Evolutionary conservation across 2,797 vertebrate species (phyloP), one percentile per base, ranked within the genome.

Genomic region (Bradypus variegatus): DNA sequence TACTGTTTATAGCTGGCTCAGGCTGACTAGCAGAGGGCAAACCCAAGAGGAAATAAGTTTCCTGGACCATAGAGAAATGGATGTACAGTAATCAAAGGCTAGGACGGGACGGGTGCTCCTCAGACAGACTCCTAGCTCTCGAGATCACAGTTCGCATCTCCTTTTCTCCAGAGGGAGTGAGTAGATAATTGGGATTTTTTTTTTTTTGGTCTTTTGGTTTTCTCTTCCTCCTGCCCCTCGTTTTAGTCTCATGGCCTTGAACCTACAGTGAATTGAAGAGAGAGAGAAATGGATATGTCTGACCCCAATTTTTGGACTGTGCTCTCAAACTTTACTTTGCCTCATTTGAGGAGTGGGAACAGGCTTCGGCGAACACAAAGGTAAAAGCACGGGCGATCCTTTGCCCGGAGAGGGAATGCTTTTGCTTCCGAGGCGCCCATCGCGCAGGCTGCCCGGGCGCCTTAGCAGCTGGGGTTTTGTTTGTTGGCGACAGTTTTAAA

Each of bases 301-400:
- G 99, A 99, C 91, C 98, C 98, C 11, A 98, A 97, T 95, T 97
- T 98, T 84, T 99, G 99, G 99, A 98, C 97, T 11, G 96, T 98
- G 2, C 97, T 99, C 91, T 98, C 98, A 95, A 99, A 98, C 98
- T 99, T 99, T 97, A 98, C 98, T 91, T 96, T 98, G 97, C 98
- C 98, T 58, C 98, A 98, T 94, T 98, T 99, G 97, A 98, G 99
- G 95, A 98, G 97, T 29, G 98, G 98, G 95, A 97, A 97, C 91
- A 97, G 98, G 50, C 98, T 99, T 53, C 98, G 98, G 18, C 97
- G 99, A 29, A 99, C 99, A n/a, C 98, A 99, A 97, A 99, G 99
- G 99, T 99, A 97, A 97, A 96, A 91, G 75, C 23, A n/a, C 45
- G 78, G 92, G 45, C 45, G 69, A n/a, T 60, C 50, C 85, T 67